Conservation (phyloP, 2,797 vertebrate genomes). For the Aythya fuligula region DNA sequence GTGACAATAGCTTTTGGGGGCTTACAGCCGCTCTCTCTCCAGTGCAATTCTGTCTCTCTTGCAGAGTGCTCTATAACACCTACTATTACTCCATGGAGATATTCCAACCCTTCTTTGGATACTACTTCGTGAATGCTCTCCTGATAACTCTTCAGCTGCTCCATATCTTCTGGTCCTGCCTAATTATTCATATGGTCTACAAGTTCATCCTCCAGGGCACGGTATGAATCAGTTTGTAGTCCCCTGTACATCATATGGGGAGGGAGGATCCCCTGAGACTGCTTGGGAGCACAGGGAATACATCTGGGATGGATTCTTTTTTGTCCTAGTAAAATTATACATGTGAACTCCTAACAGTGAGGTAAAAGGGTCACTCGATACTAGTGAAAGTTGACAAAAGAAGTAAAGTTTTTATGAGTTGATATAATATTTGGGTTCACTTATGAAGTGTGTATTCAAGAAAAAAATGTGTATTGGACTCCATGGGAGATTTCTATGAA, state of each 20-base stretch:
- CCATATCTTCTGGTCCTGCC: constrained; percentile 92
- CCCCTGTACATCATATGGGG: not conserved
- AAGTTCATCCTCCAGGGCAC: constrained; percentile 86
- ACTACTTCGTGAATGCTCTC: constrained; percentile 90
- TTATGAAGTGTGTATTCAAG: not conserved
- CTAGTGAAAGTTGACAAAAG: not conserved
- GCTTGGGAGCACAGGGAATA: not conserved
- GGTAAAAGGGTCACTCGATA: not conserved
- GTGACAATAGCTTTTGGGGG: not conserved
- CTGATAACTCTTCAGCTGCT: constrained; percentile 87
- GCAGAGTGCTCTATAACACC: constrained; percentile 88
- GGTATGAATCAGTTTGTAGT: constrained; percentile 74
- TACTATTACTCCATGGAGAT: constrained; percentile 83
- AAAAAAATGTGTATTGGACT: not conserved
- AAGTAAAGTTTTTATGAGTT: not conserved
- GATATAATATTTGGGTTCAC: not conserved
- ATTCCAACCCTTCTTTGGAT: constrained; percentile 87
- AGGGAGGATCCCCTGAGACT: not conserved
- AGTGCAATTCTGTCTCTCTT: not conserved
- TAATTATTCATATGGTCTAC: constrained; percentile 92
- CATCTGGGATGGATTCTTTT: not conserved
- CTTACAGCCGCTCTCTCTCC: not conserved
- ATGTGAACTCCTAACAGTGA: not conserved
- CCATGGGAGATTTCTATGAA: not conserved
- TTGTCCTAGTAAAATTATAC: not conserved